Evolutionary conservation across 2,113 vertebrate genomes (phyloP).

Genomic region (Platysternon megacephalum): DNA sequence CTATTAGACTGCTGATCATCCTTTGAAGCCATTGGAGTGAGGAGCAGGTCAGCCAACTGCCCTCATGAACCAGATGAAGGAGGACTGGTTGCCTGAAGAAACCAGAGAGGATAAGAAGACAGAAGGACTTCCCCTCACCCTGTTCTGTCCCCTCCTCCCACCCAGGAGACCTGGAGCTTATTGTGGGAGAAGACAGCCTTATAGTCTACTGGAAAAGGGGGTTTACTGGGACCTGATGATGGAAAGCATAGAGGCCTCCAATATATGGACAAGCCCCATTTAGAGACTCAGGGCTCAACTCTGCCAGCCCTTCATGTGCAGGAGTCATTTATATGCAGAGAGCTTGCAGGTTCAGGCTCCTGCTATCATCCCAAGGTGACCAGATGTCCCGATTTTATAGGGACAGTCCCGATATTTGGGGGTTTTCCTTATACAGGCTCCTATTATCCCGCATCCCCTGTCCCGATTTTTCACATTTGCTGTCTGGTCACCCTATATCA

Average conservation of each 20-base stretch:
- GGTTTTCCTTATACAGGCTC: too few relatives aligned
- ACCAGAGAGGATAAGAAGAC: neutral
- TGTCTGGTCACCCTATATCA: fast-evolving
- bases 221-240: neutral
- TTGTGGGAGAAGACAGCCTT: neutral
- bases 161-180: neutral
- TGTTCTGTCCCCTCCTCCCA: neutral
- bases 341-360: neutral
- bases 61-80: neutral
- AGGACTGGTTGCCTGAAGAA: neutral
- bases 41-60: neutral
- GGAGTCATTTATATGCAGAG: neutral
- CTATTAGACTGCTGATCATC: neutral
- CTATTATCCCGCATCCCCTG: too few relatives aligned
- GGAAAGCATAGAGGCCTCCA: neutral
- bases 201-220: neutral
- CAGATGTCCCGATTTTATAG: too few relatives aligned
- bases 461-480: too few relatives aligned
- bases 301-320: neutral
- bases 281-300: neutral
- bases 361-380: fast-evolving
- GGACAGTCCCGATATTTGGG: too few relatives aligned
- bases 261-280: neutral
- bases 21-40: neutral
- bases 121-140: neutral